These are phyloP conservation scores for Eriosoma lanigerum DNA, from an alignment of 1,140 invertebrate species.

Conservation along the genomic window DNA sequence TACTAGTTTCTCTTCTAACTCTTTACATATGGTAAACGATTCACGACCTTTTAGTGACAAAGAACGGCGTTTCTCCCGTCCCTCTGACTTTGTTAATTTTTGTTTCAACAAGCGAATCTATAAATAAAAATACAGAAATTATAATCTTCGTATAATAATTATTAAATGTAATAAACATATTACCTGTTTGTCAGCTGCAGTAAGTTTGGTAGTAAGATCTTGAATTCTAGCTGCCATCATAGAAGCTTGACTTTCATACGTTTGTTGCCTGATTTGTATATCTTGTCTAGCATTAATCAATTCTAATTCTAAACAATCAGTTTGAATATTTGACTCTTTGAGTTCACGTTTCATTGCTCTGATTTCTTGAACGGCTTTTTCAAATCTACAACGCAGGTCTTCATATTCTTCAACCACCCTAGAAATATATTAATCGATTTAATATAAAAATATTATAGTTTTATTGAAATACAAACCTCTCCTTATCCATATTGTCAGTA, in stretches of 20 bases:
- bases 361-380: slow-evolving; percentile 80
- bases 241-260: slow-evolving; percentile 72
- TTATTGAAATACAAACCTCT: slow-evolving; percentile 60
- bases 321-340: slow-evolving; percentile 75
- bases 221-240: slow-evolving; percentile 82
- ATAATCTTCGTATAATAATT: background rate
- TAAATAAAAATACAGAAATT: slow-evolving; percentile 28
- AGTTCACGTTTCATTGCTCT: slow-evolving; percentile 78
- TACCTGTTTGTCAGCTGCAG: slow-evolving; percentile 75
- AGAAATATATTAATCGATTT: slow-evolving; percentile 45
- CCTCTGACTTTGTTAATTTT: slow-evolving; percentile 76
- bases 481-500: slow-evolving; percentile 72
- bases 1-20: slow-evolving; percentile 78
- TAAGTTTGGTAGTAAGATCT: slow-evolving; percentile 79
- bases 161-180: background rate
- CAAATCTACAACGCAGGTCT: slow-evolving; percentile 73
- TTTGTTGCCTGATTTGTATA: slow-evolving; percentile 67
- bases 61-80: slow-evolving; percentile 74
- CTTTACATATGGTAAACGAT: slow-evolving; percentile 75
- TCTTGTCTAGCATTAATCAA: slow-evolving; percentile 74
- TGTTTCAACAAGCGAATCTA: slow-evolving; percentile 72
- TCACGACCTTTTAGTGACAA: slow-evolving; percentile 78
- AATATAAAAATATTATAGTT: background rate
- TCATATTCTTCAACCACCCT: slow-evolving; percentile 77
- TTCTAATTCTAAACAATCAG: slow-evolving; percentile 76